Percentiles rank a stretch among this genome's conserved stretches.
These are phyloP conservation scores for Ciconia boyciana DNA, from an alignment of 2,113 vertebrate genomes.

Conservation along the genomic window DNA sequence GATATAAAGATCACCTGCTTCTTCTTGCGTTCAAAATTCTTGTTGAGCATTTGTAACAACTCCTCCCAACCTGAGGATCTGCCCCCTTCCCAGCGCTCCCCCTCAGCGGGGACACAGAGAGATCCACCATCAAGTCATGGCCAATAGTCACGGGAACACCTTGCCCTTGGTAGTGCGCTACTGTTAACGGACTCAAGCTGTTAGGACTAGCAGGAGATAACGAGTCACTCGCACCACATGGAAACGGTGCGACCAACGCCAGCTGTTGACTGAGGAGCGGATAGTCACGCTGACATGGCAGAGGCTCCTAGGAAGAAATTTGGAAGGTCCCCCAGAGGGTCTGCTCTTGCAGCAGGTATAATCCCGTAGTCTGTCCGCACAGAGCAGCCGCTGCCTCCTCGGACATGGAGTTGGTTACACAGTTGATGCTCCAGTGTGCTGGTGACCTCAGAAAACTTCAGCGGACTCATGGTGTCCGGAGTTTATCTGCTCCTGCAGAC, in stretches of 20 bases:
- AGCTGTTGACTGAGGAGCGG: fast-evolving
- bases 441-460: not conserved
- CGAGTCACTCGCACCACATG: fast-evolving
- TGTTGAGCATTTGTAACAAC: not conserved
- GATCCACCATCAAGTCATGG: not conserved
- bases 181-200: not conserved
- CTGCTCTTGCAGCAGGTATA: not conserved
- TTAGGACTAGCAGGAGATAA: not conserved
- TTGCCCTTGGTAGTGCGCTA: fast-evolving
- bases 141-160: not conserved
- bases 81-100: not conserved
- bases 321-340: not conserved
- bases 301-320: not conserved
- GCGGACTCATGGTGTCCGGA: fast-evolving
- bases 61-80: not conserved
- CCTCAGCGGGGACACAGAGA: too few species aligned
- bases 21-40: not conserved
- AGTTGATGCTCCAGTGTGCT: fast-evolving
- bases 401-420: fast-evolving
- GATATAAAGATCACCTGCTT: not conserved
- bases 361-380: not conserved
- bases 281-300: fast-evolving
- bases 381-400: not conserved
- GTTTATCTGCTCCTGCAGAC: conserved; percentile 1
- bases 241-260: not conserved